Conservation (phyloP, 2,113 vertebrate species). For the Ailuropoda melanoleuca region DNA sequence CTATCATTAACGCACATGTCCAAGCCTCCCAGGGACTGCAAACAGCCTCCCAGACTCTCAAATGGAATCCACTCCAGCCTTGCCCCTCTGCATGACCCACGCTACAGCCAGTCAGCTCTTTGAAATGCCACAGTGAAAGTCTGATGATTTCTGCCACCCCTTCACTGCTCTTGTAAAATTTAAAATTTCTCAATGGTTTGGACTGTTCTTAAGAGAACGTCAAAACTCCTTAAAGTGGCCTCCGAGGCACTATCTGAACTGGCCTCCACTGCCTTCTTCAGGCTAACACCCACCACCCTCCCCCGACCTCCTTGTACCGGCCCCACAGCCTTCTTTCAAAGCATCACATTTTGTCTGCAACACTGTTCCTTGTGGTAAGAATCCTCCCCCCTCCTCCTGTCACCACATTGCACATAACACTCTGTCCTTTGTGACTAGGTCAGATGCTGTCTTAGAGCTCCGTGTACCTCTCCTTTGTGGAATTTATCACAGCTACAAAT, state of each 20-base stretch:
- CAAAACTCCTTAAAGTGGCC: too few species aligned
- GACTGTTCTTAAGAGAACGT: not conserved
- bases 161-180: not conserved
- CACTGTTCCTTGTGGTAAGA: not conserved
- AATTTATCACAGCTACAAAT: not conserved
- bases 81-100: accelerated
- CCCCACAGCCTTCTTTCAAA: not conserved
- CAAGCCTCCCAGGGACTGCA: not conserved
- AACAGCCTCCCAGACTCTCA: not conserved
- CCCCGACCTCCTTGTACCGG: accelerated
- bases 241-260: not conserved
- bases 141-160: not conserved
- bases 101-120: too few species aligned
- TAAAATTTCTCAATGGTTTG: not conserved
- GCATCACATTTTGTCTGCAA: not conserved
- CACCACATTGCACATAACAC: not conserved
- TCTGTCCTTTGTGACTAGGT: not conserved
- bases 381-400: not conserved
- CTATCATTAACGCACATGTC: not conserved
- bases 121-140: not conserved
- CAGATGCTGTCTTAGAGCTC: not conserved
- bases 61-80: not conserved
- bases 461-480: not conserved
- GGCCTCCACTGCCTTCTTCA: not conserved
- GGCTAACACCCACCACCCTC: not conserved